Base-by-base conservation (phyloP, 2,888 invertebrate species). In the Eristalis tenax region DNA sequence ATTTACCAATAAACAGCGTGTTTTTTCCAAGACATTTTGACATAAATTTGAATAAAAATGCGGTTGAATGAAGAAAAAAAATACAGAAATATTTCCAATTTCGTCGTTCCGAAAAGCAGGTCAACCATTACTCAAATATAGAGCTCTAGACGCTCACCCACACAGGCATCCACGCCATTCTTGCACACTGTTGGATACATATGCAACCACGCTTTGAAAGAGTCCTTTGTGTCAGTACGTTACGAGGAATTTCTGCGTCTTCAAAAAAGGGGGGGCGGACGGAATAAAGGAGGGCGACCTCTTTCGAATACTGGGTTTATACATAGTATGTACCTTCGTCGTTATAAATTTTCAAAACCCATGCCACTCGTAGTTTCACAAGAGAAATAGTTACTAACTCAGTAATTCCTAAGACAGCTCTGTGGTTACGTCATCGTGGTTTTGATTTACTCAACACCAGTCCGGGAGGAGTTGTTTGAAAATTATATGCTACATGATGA, bases 361-460 rank as follows among this genome's bases (percentile, higher is more conserved):
- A 22, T 75, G 56, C 38, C 35, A 74, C 61, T 69, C 38, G 68
- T 74, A 69, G 63, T 59, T 81, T 75, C 38, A 63, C 38, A 61
- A 28, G 50, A 40, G 65, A 74, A 64, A 63, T 74, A 81, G 74
- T 74, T 81, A 64, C 69, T 74, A 75, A 81, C 74, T 75, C 63
- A 69, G 80, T 81, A 74, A 81, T 75, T 69, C 69, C 80, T 69
- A 56, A 82, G 82, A 76, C 82, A 82, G 70, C 71, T 81, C 57
- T 82, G 76, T 71, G 70, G 65, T 43, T 76, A 76, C 70, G 70
- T 71, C 81, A 82, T 70, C 59, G 65, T 76, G 43, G 70, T 82
- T 76, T 82, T 82, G 82, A 82, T 82, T 82, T 76, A 76, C 82
- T 70, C 70, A 65, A 66, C 65, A 63, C 22, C 15, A 68, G 28